Conservation (phyloP, 2,797 vertebrate genomes). For the Gila robusta region DNA sequence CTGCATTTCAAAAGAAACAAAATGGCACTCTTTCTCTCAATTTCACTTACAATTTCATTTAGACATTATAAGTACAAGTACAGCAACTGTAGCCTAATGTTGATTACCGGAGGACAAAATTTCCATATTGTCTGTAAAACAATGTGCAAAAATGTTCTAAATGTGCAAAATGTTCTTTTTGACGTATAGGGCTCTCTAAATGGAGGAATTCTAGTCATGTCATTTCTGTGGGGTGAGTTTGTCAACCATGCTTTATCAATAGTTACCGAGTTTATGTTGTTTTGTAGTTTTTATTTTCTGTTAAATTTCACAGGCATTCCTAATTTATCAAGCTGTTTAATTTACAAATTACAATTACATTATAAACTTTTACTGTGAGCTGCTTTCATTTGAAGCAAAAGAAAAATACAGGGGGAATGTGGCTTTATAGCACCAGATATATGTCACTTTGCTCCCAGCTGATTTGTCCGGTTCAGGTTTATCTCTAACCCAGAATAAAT, state of each 20-base stretch:
- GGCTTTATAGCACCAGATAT: not conserved
- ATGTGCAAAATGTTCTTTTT: not conserved
- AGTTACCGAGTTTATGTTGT: not conserved
- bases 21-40: not conserved
- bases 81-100: not conserved
- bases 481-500: not conserved
- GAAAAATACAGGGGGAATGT: not conserved
- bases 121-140: not conserved
- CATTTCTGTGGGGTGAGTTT: not conserved
- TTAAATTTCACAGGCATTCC: no score
- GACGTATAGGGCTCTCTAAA: not conserved
- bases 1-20: not conserved
- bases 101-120: not conserved
- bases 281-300: not conserved
- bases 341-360: not conserved
- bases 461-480: not conserved
- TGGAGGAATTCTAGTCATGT: not conserved
- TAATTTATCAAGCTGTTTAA: not conserved
- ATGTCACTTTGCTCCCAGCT: not conserved
- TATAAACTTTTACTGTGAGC: not conserved
- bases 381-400: not conserved
- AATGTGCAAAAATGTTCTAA: not conserved
- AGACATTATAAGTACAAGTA: not conserved
- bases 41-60: not conserved
- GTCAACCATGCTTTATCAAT: not conserved